Evolutionary conservation across 2,797 vertebrate species (phyloP).

Genomic region (Eleutherodactylus coqui): DNA sequence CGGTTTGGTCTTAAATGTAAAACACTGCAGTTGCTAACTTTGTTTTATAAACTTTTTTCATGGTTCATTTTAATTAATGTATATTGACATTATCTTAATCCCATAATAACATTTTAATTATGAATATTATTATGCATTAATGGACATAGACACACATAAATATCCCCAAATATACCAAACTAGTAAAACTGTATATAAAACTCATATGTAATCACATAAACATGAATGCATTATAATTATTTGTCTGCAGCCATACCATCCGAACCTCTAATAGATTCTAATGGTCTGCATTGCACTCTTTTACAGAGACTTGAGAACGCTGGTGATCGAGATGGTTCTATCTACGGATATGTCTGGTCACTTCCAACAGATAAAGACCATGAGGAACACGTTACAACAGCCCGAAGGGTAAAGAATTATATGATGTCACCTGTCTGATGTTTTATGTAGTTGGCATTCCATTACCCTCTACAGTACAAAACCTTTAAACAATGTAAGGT

Average conservation of each 20-base stretch:
- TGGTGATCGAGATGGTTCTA: slow-evolving; percentile 99
- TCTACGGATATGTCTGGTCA: slow-evolving; percentile 98
- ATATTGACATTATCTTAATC: too few species aligned
- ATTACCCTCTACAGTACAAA: neutral
- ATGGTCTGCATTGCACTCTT: slow-evolving; percentile 65
- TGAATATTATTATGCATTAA: too few species aligned
- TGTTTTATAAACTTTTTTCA: too few species aligned
- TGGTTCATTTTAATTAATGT: too few species aligned
- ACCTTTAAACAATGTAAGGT: neutral
- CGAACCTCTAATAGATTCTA: neutral
- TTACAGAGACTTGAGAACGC: slow-evolving; percentile 88
- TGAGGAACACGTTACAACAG: slow-evolving; percentile 89
- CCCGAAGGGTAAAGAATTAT: slow-evolving; percentile 82
- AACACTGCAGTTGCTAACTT: too few species aligned
- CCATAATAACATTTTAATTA: too few species aligned
- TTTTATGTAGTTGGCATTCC: neutral
- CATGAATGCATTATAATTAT: neutral
- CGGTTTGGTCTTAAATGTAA: too few species aligned
- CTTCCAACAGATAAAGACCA: slow-evolving; percentile 98
- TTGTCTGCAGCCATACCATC: neutral
- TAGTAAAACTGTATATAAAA: neutral
- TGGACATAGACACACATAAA: neutral
- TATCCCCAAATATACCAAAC: neutral
- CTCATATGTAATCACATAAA: neutral
- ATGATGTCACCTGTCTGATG: neutral